A percentile compares a stretch with the other conserved stretches of the same genome.
These are phyloP conservation scores for Notamacropus eugenii DNA, from an alignment of 2,797 vertebrate genomes.

Conservation along the genomic window DNA sequence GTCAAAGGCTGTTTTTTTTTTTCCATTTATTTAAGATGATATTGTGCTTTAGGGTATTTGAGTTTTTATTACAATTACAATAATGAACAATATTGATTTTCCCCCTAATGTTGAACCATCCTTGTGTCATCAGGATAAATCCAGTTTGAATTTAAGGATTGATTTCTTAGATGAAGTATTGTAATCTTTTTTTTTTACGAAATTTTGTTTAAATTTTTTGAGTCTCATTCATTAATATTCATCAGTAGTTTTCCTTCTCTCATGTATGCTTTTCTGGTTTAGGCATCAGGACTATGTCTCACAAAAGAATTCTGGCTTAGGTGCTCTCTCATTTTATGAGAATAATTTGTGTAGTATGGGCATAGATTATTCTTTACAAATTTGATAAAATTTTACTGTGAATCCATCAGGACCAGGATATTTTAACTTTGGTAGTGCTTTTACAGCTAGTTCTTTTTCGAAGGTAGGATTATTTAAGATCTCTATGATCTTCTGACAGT, in stretches of 20 bases:
- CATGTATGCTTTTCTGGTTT: neutral
- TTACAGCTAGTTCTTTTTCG: too few relatives aligned
- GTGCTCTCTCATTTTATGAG: neutral
- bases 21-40: too few relatives aligned
- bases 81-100: too few relatives aligned
- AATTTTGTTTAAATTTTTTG: too few relatives aligned
- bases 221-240: neutral
- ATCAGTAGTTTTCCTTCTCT: neutral
- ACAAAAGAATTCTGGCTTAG: neutral
- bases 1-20: too few relatives aligned
- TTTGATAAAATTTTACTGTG: neutral
- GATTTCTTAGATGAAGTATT: too few relatives aligned
- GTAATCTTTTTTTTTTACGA: too few relatives aligned
- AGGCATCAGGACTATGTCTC: neutral
- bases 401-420: neutral
- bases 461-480: neutral
- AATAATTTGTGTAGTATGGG: neutral
- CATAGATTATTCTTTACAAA: neutral
- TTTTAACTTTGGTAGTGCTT: neutral
- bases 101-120: too few relatives aligned
- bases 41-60: too few relatives aligned
- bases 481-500: neutral
- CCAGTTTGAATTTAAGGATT: too few relatives aligned
- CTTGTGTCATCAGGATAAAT: too few relatives aligned
- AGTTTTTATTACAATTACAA: too few relatives aligned